Evolutionary conservation across 2,113 vertebrate genomes (phyloP), one percentile per base, ranked within the genome.

Genomic region (Acrocephalus kingi): DNA sequence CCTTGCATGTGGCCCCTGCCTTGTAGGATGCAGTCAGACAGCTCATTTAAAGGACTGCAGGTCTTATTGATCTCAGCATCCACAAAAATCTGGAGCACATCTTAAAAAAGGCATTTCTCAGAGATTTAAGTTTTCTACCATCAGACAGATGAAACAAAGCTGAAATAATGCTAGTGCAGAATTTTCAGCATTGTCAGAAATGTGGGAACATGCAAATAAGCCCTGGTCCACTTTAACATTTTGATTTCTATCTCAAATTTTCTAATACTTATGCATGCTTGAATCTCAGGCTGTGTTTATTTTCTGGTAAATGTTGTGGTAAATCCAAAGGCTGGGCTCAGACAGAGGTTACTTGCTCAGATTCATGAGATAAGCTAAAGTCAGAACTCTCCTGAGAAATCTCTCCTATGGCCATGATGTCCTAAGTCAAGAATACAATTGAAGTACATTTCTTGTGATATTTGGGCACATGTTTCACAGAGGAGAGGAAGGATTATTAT

Each of bases 41-140:
- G 45, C 45, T 89, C 64, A 52, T 90, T 88, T 71, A 92, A 89
- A 84, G 76, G 75, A n/a, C 27, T 64, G 61, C 45, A 78, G 69
- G 43, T 71, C 68, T 87, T 89, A 86, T 8, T 75, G 76, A 87
- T 72, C 76, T 81, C 80, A 89, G 52, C 64, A 75, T 55, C 80
- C n/a, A 46, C 21, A 33, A 63, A 93, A 84, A 72, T 16, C 61
- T 72, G 52, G 6, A 45, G 5, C 61, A 81, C 46, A 52, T 35
- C 56, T 59, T 35, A 61, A 90, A 68, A 43, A 66, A 93, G 41
- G 0, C 6, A 61, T 56, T 72, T 89, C 13, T 89, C 37, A 68
- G 66, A 73, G 17, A n/a, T 63, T 61, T n/a, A 89, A 48, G 7
- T 89, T 84, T 89, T 84, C 30, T 87, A 15, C 33, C 25, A 6